Percentiles rank a stretch among this genome's conserved stretches.
These are phyloP conservation scores for Chaetogeoica ovagalla DNA, from an alignment of 2,888 invertebrate species.

Conservation along the genomic window DNA sequence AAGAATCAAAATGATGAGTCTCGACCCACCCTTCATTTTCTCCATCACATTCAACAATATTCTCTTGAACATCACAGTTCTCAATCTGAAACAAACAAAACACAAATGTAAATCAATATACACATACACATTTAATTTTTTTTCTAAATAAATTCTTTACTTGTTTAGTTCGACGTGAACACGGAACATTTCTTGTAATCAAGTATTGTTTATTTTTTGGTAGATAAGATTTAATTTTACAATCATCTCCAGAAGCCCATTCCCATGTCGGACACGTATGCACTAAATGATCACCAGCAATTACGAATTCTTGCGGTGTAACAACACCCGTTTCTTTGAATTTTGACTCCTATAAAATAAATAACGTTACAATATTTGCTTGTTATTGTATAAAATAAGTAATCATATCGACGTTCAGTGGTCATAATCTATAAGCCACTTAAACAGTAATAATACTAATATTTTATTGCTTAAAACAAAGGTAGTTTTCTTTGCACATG, in stretches of 20 bases:
- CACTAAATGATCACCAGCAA: conserved; percentile 96
- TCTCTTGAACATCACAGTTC: conserved; percentile 87
- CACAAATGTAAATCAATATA: conserved; percentile 58
- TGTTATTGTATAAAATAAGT: too few relatives aligned
- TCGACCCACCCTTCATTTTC: conserved; percentile 96
- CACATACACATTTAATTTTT: background rate
- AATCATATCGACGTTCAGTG: too few relatives aligned
- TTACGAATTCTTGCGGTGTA: conserved; percentile 99
- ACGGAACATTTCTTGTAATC: conserved; percentile 95
- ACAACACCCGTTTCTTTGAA: conserved; percentile 96
- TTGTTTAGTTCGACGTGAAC: conserved; percentile 92
- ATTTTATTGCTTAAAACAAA: too few relatives aligned
- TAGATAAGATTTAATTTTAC: conserved; percentile 84
- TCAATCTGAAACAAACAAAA: conserved; percentile 70
- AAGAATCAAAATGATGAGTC: conserved; percentile 84
- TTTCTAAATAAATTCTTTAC: conserved; percentile 59
- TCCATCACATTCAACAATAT: conserved; percentile 84
- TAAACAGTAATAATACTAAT: too few relatives aligned
- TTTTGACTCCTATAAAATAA: conserved; percentile 79
- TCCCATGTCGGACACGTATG: conserved; percentile 99
- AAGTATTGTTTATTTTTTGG: conserved; percentile 96
- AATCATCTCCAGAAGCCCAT: conserved; percentile 92
- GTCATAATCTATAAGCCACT: too few relatives aligned
- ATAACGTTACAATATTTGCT: background rate
- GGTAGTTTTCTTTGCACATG: too few relatives aligned